Conservation (phyloP, 92 coral and sea anemone genomes). For the Scolanthus callimorphus region DNA sequence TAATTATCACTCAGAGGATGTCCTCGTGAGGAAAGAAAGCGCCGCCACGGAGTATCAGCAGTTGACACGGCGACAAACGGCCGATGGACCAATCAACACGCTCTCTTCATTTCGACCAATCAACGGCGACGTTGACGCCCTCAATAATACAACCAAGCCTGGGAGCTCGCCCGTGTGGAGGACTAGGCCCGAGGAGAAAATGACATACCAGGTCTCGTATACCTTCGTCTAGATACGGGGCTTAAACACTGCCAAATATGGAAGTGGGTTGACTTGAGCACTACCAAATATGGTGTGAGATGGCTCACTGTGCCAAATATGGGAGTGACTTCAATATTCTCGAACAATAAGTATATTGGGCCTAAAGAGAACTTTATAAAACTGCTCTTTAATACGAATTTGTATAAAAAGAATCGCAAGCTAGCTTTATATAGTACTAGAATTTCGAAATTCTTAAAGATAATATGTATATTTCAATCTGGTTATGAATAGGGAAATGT, state of each 20-base stretch:
- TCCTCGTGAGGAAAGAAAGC: constrained; percentile 56
- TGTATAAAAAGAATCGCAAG: too few species aligned
- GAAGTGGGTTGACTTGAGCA: too few species aligned
- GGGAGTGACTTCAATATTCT: too few species aligned
- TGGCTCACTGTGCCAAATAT: too few species aligned
- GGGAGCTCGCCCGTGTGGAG: constrained; percentile 85
- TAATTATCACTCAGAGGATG: constrained; percentile 76
- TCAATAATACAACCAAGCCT: constrained; percentile 60
- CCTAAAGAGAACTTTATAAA: too few species aligned
- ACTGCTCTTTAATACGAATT: too few species aligned
- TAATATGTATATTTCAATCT: too few species aligned
- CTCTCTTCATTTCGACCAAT: constrained; percentile 79
- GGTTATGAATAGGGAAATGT: too few species aligned
- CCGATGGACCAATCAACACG: constrained; percentile 37
- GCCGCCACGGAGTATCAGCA: constrained; percentile 27
- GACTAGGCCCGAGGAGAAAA: constrained; percentile 48
- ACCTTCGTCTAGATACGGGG: constrained; percentile 55
- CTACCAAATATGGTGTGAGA: neutral
- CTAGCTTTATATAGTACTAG: too few species aligned
- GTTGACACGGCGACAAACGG: constrained; percentile 37
- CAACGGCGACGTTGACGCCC: constrained; percentile 85
- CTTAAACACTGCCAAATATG: constrained; percentile 46
- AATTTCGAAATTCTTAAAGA: too few species aligned
- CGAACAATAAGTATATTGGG: too few species aligned
- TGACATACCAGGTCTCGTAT: constrained; percentile 69